phyloP scores from a whole-genome alignment of 2,797 vertebrate genomes.

The Oreonectes daqikongensis region DNA sequence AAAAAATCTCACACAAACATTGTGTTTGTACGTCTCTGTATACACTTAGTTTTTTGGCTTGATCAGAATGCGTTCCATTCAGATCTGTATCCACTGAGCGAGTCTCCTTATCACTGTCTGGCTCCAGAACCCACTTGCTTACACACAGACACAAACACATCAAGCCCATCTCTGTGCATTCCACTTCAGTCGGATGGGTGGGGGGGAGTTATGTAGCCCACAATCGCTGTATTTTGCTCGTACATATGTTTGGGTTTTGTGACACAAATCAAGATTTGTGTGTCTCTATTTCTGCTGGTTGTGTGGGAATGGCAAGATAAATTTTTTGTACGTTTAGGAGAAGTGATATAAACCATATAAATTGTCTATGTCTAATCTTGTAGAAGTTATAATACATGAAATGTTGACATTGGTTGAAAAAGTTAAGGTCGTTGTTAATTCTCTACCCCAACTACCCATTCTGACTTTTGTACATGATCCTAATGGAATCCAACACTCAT shows the following conservation, averaged over 20 bases:
- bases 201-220: slow-evolving; percentile 10
- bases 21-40: slow-evolving; percentile 35
- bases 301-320: neutral
- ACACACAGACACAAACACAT: slow-evolving; percentile 41
- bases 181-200: slow-evolving; percentile 17
- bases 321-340: no score
- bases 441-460: neutral
- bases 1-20: slow-evolving; percentile 13
- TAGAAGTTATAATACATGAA: no score
- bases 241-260: slow-evolving; percentile 12
- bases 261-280: neutral
- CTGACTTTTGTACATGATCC: neutral
- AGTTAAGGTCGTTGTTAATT: no score
- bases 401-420: no score
- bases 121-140: slow-evolving; percentile 39
- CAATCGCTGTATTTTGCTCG: slow-evolving; percentile 25
- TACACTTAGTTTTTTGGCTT: slow-evolving; percentile 40
- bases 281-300: neutral
- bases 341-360: no score
- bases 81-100: slow-evolving; percentile 39
- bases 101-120: slow-evolving; percentile 48
- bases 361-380: no score
- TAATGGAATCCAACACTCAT: neutral
- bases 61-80: slow-evolving; percentile 27
- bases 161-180: slow-evolving; percentile 44